Percentiles rank a stretch among this genome's conserved stretches.
Evolutionary conservation across 2,797 vertebrate genomes (phyloP).

Genomic region (Atherinosoma microstoma): DNA sequence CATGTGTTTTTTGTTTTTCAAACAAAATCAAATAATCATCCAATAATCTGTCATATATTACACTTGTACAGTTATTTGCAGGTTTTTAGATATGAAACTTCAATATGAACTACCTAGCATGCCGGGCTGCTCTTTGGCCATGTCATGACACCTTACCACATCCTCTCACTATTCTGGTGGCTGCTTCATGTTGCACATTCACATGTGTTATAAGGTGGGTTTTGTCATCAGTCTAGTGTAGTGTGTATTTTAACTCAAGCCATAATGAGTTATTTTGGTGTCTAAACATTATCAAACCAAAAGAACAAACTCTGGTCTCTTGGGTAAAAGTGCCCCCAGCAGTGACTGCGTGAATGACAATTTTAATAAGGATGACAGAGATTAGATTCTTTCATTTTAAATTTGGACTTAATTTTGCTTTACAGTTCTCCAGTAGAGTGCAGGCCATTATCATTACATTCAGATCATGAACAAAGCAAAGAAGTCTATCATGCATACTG

Average conservation of each 20-base stretch:
- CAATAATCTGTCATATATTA: neutral
- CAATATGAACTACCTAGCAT: neutral
- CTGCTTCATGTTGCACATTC: neutral
- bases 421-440: neutral
- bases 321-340: neutral
- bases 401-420: neutral
- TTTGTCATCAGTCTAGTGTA: too few relatives aligned
- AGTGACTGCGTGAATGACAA: neutral
- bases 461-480: constrained; percentile 1
- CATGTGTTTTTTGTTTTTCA: too few relatives aligned
- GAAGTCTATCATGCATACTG: constrained; percentile 4
- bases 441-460: constrained; percentile 1
- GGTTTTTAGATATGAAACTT: neutral
- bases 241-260: neutral
- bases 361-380: neutral
- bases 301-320: neutral
- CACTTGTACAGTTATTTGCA: neutral
- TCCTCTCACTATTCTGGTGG: constrained; percentile 19
- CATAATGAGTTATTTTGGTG: neutral
- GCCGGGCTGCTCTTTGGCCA: neutral
- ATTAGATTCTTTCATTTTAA: constrained; percentile 1
- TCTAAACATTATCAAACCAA: neutral
- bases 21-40: too few relatives aligned
- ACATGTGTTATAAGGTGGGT: neutral
- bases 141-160: constrained; percentile 45